Percentiles rank a stretch among this genome's conserved stretches.
These are phyloP conservation scores for Nemoura dubitans DNA, from an alignment of 2,888 invertebrate species.

Conservation along the genomic window DNA sequence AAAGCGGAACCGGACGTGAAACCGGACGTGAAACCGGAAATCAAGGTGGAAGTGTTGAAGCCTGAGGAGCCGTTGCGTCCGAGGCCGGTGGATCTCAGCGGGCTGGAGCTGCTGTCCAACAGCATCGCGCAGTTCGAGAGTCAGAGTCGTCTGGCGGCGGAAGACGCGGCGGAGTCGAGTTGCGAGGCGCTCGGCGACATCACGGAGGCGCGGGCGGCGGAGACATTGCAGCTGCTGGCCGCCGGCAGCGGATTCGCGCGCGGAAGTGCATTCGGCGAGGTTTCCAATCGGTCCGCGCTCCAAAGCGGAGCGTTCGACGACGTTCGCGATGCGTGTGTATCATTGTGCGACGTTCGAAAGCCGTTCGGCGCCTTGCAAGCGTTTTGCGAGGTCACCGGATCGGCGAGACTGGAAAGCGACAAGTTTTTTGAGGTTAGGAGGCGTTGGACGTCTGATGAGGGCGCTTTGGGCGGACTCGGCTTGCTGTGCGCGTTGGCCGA, in stretches of 20 bases:
- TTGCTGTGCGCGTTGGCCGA: slow-evolving; percentile 85
- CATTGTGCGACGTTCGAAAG: too few relatives aligned
- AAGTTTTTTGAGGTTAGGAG: too few relatives aligned
- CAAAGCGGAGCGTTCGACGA: too few relatives aligned
- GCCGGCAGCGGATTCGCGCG: background rate
- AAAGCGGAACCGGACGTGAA: slow-evolving; percentile 61
- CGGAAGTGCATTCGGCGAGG: background rate
- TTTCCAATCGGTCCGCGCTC: too few relatives aligned
- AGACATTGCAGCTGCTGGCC: slow-evolving; percentile 48
- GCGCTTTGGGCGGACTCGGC: slow-evolving; percentile 64
- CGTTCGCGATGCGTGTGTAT: too few relatives aligned
- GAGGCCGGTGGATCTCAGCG: slow-evolving; percentile 72
- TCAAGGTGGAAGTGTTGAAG: too few relatives aligned
- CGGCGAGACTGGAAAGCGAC: too few relatives aligned
- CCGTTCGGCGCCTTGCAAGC: too few relatives aligned
- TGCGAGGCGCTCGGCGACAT: slow-evolving; percentile 23
- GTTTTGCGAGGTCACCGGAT: too few relatives aligned
- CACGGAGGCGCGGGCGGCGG: slow-evolving; percentile 47
- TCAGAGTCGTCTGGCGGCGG: background rate
- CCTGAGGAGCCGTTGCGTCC: too few relatives aligned
- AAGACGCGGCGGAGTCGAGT: background rate
- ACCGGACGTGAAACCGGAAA: too few relatives aligned
- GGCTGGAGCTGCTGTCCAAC: slow-evolving; percentile 82
- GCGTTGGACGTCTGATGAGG: background rate
- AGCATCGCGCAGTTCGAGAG: slow-evolving; percentile 82